Percentiles rank a stretch among this genome's conserved stretches.
Evolutionary conservation across 2,113 vertebrate species (phyloP).

Genomic region (Motacilla alba): DNA sequence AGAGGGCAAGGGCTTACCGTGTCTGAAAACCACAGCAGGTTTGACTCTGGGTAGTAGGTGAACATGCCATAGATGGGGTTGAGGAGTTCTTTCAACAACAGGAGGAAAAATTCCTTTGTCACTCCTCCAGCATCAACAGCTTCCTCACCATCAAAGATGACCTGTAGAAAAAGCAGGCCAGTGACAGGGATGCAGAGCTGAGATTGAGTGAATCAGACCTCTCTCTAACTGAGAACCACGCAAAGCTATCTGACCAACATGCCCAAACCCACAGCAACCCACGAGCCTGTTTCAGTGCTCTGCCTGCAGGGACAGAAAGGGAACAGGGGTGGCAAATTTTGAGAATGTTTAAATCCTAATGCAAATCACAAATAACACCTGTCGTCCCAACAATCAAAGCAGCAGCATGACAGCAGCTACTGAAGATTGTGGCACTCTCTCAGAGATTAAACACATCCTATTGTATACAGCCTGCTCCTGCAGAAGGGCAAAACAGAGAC

Average conservation of each 20-base stretch:
- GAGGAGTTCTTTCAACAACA: constrained; percentile 91
- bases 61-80: constrained; percentile 98
- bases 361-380: not conserved
- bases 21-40: constrained; percentile 96
- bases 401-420: not conserved
- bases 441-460: not conserved
- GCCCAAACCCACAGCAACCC: not conserved
- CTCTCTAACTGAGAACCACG: not conserved
- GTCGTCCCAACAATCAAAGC: not conserved
- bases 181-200: not conserved
- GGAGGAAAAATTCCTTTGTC: constrained; percentile 95
- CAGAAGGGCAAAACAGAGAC: not conserved
- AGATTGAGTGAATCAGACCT: not conserved
- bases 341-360: not conserved
- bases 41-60: constrained; percentile 90
- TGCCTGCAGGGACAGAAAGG: not conserved
- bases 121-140: constrained; percentile 94
- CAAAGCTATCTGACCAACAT: not conserved
- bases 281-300: not conserved
- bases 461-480: not conserved
- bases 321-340: not conserved
- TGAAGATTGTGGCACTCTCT: not conserved
- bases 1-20: constrained; percentile 76
- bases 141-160: constrained; percentile 96
- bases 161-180: constrained; percentile 69